phyloP scores from a whole-genome alignment of 2,797 vertebrate species.

The Periophthalmus magnuspinnatus region DNA sequence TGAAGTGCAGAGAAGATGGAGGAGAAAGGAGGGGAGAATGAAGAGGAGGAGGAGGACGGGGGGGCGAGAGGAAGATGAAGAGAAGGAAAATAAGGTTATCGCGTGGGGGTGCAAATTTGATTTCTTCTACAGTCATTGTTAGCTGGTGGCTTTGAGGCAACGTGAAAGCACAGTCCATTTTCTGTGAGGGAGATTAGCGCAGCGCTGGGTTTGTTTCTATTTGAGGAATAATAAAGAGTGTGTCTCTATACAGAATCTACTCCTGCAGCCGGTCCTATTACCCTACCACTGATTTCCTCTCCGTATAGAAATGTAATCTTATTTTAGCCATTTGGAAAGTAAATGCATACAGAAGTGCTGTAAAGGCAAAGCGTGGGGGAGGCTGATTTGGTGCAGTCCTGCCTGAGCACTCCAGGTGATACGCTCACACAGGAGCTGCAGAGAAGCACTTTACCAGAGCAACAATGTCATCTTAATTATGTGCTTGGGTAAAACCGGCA shows the following conservation, averaged over 20 bases:
- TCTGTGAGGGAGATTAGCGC: constrained; percentile 65
- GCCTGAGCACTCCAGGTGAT: constrained; percentile 47
- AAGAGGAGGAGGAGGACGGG: constrained; percentile 4
- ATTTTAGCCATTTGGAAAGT: constrained; percentile 22
- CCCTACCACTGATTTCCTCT: neutral
- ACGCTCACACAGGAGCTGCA: constrained; percentile 33
- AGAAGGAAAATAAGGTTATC: constrained; percentile 50
- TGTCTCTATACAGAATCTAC: constrained; percentile 46
- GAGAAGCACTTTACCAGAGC: constrained; percentile 42
- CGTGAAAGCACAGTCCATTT: constrained; percentile 58
- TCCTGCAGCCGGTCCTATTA: constrained; percentile 37
- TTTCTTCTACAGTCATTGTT: constrained; percentile 68
- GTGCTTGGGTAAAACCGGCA: constrained; percentile 54
- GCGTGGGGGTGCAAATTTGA: constrained; percentile 54
- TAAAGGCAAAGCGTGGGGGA: constrained; percentile 1
- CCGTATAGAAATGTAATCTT: constrained; percentile 24
- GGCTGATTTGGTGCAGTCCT: constrained; percentile 33
- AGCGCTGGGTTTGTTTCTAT: constrained; percentile 65
- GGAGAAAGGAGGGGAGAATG: constrained; percentile 1
- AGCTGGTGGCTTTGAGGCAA: constrained; percentile 55
- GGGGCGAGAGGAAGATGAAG: constrained; percentile 22
- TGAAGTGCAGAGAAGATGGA: constrained; percentile 26
- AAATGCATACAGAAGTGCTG: neutral
- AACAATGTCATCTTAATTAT: constrained; percentile 72
- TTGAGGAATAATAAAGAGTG: constrained; percentile 70